Evolutionary conservation across 2,888 invertebrate genomes (phyloP).

Genomic region (Scelioninae gen. 2): DNA sequence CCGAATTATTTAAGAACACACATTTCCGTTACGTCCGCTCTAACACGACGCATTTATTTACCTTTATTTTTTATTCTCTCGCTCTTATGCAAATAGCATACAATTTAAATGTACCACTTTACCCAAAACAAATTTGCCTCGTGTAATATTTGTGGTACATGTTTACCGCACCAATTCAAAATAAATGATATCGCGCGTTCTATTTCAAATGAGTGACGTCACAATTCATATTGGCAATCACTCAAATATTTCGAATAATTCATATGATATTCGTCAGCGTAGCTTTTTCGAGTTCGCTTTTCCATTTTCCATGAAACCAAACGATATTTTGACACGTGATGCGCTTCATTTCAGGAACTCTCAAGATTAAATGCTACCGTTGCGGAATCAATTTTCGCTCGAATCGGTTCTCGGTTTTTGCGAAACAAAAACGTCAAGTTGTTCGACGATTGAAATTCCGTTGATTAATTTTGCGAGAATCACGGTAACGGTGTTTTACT

Average conservation of each 20-base stretch:
- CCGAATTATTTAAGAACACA: too few species aligned
- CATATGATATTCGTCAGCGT: slow-evolving; percentile 20
- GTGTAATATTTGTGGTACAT: not conserved
- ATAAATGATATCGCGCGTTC: slow-evolving; percentile 26
- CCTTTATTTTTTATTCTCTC: too few species aligned
- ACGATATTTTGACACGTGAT: slow-evolving; percentile 38
- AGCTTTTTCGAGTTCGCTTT: slow-evolving; percentile 23
- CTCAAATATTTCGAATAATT: slow-evolving; percentile 46
- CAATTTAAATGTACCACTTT: too few species aligned
- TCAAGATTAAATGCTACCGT: too few species aligned
- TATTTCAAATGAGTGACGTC: slow-evolving; percentile 43
- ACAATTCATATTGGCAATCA: slow-evolving; percentile 44
- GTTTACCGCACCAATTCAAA: slow-evolving; percentile 7
- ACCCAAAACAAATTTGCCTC: too few species aligned
- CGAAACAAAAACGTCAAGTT: not conserved
- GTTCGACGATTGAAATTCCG: not conserved
- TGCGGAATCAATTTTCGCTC: slow-evolving; percentile 15
- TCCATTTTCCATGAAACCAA: slow-evolving; percentile 48
- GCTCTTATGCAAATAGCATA: too few species aligned
- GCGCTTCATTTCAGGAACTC: slow-evolving; percentile 25
- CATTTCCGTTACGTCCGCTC: too few species aligned
- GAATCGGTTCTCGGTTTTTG: not conserved
- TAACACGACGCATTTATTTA: too few species aligned
- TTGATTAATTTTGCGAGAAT: slow-evolving; percentile 4
- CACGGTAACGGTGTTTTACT: too few species aligned